These are phyloP conservation scores for Boloria selene DNA, from an alignment of 2,888 invertebrate species.

Conservation along the genomic window DNA sequence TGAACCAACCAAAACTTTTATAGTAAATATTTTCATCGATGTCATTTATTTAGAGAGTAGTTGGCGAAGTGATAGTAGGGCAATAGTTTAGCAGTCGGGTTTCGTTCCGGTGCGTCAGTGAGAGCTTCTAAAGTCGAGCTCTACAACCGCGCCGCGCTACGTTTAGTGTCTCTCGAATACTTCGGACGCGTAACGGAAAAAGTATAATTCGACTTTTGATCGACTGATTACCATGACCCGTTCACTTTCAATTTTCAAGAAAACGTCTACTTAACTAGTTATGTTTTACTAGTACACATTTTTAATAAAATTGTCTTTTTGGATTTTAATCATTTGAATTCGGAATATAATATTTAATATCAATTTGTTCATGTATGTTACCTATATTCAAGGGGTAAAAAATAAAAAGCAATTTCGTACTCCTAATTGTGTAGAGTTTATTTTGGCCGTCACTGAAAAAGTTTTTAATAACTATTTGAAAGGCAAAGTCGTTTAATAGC, in stretches of 20 bases:
- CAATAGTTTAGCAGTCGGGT: slow-evolving; percentile 59
- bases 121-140: slow-evolving; percentile 51
- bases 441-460: not conserved
- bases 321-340: too few species aligned
- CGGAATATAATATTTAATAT: too few species aligned
- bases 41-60: slow-evolving; percentile 56
- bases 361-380: too few species aligned
- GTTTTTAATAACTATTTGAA: too few species aligned
- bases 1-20: slow-evolving; percentile 2
- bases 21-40: slow-evolving; percentile 19
- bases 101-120: slow-evolving; percentile 64
- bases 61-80: slow-evolving; percentile 75
- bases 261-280: too few species aligned
- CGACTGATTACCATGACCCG: slow-evolving; percentile 34
- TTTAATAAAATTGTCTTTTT: too few species aligned
- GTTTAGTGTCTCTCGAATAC: slow-evolving; percentile 28
- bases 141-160: slow-evolving; percentile 35
- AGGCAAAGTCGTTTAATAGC: slow-evolving; percentile 6
- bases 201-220: slow-evolving; percentile 52
- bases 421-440: not conserved
- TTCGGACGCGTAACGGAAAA: slow-evolving; percentile 50
- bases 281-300: too few species aligned
- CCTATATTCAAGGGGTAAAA: too few species aligned
- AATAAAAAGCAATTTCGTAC: too few species aligned
- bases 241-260: slow-evolving; percentile 7